These are phyloP conservation scores for Cichladusa arquata DNA, from an alignment of 2,113 vertebrate genomes.

Conservation along the genomic window DNA sequence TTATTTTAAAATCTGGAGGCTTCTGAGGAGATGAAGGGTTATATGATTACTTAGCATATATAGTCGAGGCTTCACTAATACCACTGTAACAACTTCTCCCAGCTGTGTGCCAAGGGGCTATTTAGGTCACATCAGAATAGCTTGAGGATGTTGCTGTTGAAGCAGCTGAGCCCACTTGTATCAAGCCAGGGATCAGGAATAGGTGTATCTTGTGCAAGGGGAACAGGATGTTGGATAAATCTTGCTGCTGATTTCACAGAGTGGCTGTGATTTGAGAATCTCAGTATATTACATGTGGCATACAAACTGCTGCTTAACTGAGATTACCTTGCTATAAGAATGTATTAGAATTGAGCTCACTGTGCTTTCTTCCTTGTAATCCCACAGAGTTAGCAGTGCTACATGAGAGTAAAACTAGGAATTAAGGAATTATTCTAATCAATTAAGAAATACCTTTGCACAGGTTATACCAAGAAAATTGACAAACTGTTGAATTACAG, in stretches of 20 bases:
- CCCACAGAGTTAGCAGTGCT: not conserved
- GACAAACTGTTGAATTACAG: not conserved
- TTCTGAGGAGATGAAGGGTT: not conserved
- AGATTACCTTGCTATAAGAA: not conserved
- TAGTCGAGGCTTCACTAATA: not conserved
- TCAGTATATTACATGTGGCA: not conserved
- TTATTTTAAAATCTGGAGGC: not conserved
- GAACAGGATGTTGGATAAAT: not conserved
- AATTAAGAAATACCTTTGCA: not conserved
- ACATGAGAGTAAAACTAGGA: not conserved
- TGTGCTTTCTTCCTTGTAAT: not conserved
- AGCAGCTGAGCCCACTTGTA: not conserved
- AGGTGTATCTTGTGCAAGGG: not conserved
- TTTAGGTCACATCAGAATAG: not conserved
- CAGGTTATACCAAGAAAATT: not conserved
- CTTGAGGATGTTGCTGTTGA: not conserved
- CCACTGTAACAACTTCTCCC: not conserved
- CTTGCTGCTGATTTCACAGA: not conserved
- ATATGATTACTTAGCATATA: not conserved
- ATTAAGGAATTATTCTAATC: not conserved
- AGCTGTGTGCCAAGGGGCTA: not conserved
- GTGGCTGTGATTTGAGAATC: not conserved
- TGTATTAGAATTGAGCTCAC: not conserved
- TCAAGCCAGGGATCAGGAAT: not conserved
- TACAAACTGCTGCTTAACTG: not conserved